These are phyloP conservation scores for Patella pellucida DNA, from an alignment of 2,888 invertebrate species.

Conservation along the genomic window DNA sequence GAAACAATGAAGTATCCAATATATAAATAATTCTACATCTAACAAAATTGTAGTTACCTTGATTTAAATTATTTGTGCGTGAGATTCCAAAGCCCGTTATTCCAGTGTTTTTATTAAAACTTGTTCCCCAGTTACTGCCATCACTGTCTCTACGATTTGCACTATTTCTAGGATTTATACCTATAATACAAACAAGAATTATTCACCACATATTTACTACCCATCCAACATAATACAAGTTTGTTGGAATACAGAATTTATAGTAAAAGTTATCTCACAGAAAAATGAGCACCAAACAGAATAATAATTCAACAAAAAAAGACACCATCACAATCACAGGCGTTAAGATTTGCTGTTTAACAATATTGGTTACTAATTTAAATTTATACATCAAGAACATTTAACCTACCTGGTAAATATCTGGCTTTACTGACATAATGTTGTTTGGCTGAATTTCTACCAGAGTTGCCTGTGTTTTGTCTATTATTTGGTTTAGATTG, in stretches of 20 bases:
- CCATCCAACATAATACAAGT: too few relatives aligned
- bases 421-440: constrained; percentile 85
- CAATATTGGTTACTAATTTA: too few relatives aligned
- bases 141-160: constrained; percentile 47
- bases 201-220: background rate
- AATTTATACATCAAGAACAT: constrained; percentile 18
- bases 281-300: too few relatives aligned
- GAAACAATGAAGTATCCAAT: too few relatives aligned
- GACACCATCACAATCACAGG: too few relatives aligned
- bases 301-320: too few relatives aligned
- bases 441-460: constrained; percentile 77
- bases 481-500: constrained; percentile 44
- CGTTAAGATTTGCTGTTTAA: too few relatives aligned
- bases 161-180: constrained; percentile 59
- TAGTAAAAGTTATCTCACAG: too few relatives aligned
- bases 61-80: background rate
- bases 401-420: constrained; percentile 79
- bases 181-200: constrained; percentile 33
- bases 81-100: constrained; percentile 5
- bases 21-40: too few relatives aligned
- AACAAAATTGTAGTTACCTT: too few relatives aligned
- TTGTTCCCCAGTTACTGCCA: background rate
- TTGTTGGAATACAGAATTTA: too few relatives aligned
- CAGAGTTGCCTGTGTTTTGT: constrained; percentile 63
- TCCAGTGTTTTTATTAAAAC: background rate